These are phyloP conservation scores for Siniperca knerii DNA, from an alignment of 2,113 vertebrate genomes.

Conservation along the genomic window DNA sequence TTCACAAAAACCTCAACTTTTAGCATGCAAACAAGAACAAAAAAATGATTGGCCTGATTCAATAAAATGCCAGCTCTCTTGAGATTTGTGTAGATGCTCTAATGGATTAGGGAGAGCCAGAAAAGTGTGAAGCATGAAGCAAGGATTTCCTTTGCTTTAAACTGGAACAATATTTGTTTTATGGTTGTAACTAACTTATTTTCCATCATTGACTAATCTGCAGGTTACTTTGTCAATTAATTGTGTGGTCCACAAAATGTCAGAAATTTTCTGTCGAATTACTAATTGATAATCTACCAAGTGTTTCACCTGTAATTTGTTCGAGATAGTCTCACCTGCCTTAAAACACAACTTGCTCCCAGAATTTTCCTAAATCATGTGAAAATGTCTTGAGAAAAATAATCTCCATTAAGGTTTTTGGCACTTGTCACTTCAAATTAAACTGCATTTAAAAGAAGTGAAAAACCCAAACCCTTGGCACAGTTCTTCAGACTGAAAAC, in stretches of 20 bases:
- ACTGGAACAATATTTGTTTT: not conserved
- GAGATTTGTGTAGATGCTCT: not conserved
- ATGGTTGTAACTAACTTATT: not conserved
- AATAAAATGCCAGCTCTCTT: not conserved
- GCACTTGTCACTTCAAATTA: slow-evolving; percentile 40
- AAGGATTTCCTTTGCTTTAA: not conserved
- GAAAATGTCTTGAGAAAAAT: slow-evolving; percentile 14
- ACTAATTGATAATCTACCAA: not conserved
- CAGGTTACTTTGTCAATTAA: not conserved
- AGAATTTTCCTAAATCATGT: not conserved
- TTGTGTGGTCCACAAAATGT: not conserved
- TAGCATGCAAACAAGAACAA: slow-evolving; percentile 79
- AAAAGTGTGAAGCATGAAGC: slow-evolving; percentile 1
- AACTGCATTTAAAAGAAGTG: slow-evolving; percentile 15
- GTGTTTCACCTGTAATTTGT: not conserved
- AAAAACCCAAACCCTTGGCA: slow-evolving; percentile 16
- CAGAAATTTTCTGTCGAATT: not conserved
- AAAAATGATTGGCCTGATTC: slow-evolving; percentile 77
- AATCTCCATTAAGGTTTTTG: slow-evolving; percentile 6
- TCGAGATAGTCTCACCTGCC: slow-evolving; percentile 47
- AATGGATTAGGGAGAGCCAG: not conserved
- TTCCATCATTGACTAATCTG: not conserved
- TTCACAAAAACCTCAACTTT: not conserved
- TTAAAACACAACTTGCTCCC: not conserved
- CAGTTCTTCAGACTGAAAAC: slow-evolving; percentile 26